Base-by-base conservation (phyloP, 2,888 invertebrate species). In the Matsumyia berberina region DNA sequence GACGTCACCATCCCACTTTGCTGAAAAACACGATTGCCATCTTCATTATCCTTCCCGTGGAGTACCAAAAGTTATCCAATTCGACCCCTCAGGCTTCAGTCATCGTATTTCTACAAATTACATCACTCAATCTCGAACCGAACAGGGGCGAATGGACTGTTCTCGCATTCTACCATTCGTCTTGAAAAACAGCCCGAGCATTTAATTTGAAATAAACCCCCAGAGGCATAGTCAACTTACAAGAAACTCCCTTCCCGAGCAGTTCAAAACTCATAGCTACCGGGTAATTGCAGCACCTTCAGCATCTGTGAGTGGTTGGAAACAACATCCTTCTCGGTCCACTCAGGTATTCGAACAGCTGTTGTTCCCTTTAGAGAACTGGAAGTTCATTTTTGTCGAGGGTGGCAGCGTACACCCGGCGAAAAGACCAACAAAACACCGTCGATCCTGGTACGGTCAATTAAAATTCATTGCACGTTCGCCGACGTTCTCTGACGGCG, bases 401-500 rank as follows among this genome's bases (percentile, higher is more conserved):
- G 79, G 67, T 74, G 62, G 55, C 7, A 19, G 4, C 0, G 11
- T 29, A n/a, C 29, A 51, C 29, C 24, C 2, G 17, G 17, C 2
- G 35, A 1, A 33, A 15, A 31, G 29, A 51, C n/a, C 15, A 69
- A 60, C 7, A 11, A 12, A 11, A 49, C 35, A 37, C 37, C 39
- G 53, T 67, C 62, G 24, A 58, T 81, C 57, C 73, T 49, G 31
- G 69, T 64, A 80, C 60, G 39, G 74, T 85, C 80, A 85, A 85
- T 85, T 85, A 85, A 85, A 85, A 85, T 85, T 85, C 85, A 85
- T 79, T 74, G 85, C 85, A 85, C 85, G 85, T 85, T 64, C 66
- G 24, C 53, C 19, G 51, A 70, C 62, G 55, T 62, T 51, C 33
- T 67, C 72, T 67, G 69, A 49, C 39, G 55, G 60, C 57, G 55